Conservation (phyloP, 1,140 invertebrate genomes). For the Drosophila ambigua region DNA sequence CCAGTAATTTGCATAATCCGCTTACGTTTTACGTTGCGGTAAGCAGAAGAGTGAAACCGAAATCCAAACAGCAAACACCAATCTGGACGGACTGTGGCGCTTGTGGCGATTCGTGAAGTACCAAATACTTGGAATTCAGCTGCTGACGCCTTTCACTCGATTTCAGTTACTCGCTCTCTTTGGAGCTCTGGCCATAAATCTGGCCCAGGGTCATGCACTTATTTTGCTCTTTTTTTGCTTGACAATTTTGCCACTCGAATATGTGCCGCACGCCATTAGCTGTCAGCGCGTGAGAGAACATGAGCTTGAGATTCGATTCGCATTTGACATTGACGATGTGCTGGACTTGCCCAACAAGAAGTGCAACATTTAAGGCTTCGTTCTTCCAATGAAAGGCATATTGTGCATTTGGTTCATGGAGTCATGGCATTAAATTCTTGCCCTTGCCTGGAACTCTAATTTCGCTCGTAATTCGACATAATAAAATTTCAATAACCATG, state of each 20-base stretch:
- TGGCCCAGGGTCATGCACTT: slow-evolving; percentile 30
- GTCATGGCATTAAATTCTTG: no score
- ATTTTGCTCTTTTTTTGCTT: slow-evolving; percentile 8
- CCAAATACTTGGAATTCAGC: slow-evolving; percentile 28
- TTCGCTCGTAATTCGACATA: no score
- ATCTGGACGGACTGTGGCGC: slow-evolving; percentile 7
- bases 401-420: no score
- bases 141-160: slow-evolving; percentile 59
- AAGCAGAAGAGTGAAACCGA: slow-evolving; percentile 18
- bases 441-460: no score
- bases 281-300: slow-evolving; percentile 11
- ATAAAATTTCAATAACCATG: no score
- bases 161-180: slow-evolving; percentile 25
- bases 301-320: slow-evolving; percentile 2
- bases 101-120: slow-evolving; percentile 38
- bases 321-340: background rate
- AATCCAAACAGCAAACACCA: slow-evolving; percentile 65
- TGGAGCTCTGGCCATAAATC: slow-evolving; percentile 28
- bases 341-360: background rate
- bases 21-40: slow-evolving; percentile 32
- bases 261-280: slow-evolving; percentile 3
- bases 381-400: no score
- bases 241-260: slow-evolving; percentile 22
- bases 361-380: slow-evolving; percentile 4
- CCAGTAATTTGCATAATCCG: slow-evolving; percentile 56